Evolutionary conservation across 2,797 vertebrate species (phyloP).

Genomic region (Huso huso): DNA sequence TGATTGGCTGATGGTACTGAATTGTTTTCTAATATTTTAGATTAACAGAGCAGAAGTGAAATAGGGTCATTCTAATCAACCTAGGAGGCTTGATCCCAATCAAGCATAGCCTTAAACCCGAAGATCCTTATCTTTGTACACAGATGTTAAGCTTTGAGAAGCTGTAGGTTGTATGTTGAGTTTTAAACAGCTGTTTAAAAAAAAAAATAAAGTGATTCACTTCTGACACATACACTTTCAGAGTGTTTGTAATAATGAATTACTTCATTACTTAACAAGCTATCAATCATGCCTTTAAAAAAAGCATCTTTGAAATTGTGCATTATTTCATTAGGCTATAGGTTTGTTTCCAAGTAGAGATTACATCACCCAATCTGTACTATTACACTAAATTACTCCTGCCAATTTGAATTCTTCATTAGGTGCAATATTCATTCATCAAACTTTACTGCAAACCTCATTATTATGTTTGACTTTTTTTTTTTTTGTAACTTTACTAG

Average conservation of each 20-base stretch:
- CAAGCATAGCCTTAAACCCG: no score
- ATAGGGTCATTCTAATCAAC: no score
- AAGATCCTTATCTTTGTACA: no score
- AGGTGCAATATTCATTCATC: slow-evolving; percentile 15
- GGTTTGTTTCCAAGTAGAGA: slow-evolving; percentile 10
- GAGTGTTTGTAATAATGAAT: neutral
- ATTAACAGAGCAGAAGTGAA: no score
- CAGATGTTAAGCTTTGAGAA: no score
- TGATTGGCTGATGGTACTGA: no score
- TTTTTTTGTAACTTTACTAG: no score
- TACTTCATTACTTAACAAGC: neutral
- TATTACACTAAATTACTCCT: slow-evolving; percentile 5
- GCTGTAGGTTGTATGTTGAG: no score
- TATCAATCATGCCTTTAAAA: slow-evolving; percentile 8
- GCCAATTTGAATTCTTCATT: slow-evolving; percentile 11
- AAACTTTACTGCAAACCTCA: slow-evolving; percentile 6
- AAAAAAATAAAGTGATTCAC: slow-evolving; percentile 6
- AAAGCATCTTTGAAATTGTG: slow-evolving; percentile 6
- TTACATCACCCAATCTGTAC: slow-evolving; percentile 5
- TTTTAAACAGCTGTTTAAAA: no score
- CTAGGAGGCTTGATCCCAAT: no score
- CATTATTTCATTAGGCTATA: slow-evolving; percentile 13
- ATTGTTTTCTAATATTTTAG: no score
- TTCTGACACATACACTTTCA: neutral
- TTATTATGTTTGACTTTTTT: neutral